phyloP scores from a whole-genome alignment of 2,888 invertebrate genomes.

The Steinernema carpocapsae region DNA sequence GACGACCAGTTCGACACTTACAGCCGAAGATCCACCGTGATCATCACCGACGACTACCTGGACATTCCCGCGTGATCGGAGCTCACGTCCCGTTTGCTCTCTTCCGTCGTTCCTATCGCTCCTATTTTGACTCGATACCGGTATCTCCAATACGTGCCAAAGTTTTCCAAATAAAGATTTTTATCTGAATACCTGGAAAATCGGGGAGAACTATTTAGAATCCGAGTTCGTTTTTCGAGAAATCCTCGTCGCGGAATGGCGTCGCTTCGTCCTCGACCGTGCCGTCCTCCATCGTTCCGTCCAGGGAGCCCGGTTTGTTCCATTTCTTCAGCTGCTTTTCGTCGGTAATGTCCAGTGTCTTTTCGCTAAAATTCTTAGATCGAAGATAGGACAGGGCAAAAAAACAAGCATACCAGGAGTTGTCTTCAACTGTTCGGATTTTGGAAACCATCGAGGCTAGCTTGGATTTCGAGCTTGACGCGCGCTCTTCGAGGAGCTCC shows the following conservation, averaged over 20 bases:
- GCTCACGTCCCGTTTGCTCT: not conserved
- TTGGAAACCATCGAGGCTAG: not conserved
- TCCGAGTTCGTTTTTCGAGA: slow-evolving; percentile 41
- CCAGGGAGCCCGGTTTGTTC: not conserved
- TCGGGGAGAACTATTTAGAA: slow-evolving; percentile 34
- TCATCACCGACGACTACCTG: slow-evolving; percentile 42
- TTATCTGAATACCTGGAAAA: not conserved
- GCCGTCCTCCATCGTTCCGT: slow-evolving; percentile 19
- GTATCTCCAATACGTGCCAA: slow-evolving; percentile 20
- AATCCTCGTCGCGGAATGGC: slow-evolving; percentile 34
- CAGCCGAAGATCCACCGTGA: slow-evolving; percentile 43
- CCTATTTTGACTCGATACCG: not conserved
- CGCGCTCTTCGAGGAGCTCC: slow-evolving; percentile 34
- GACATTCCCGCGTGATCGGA: slow-evolving; percentile 24
- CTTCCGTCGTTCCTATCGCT: not conserved
- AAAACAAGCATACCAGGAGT: not conserved
- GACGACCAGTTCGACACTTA: slow-evolving; percentile 40
- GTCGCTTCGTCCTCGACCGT: slow-evolving; percentile 16
- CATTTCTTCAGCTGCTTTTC: not conserved
- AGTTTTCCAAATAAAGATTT: slow-evolving; percentile 28
- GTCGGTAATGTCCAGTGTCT: slow-evolving; percentile 4
- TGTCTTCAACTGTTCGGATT: not conserved
- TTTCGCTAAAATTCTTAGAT: not conserved
- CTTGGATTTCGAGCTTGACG: slow-evolving; percentile 6
- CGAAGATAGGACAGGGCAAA: not conserved